These are phyloP conservation scores for Mesorhabditis spiculigera DNA, from an alignment of 2,888 invertebrate genomes.

Conservation along the genomic window DNA sequence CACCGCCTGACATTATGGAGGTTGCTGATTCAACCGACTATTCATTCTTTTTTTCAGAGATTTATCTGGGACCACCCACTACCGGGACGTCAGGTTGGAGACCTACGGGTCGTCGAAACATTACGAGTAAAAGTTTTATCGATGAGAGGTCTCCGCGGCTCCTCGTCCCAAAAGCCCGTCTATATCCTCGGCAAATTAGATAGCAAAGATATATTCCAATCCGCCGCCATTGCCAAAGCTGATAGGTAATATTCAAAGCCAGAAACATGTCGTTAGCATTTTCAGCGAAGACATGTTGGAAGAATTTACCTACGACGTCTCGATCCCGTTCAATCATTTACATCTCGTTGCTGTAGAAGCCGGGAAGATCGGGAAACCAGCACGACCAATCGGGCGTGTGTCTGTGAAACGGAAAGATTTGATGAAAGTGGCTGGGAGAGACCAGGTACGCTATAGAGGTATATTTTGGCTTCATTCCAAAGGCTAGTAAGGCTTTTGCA, in stretches of 20 bases:
- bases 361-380: not conserved
- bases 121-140: slow-evolving; percentile 4
- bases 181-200: slow-evolving; percentile 3
- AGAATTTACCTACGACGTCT: slow-evolving; percentile 6
- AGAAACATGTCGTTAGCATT: not conserved
- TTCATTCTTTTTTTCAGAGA: not conserved
- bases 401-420: slow-evolving; percentile 3
- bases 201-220: slow-evolving; percentile 3
- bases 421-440: not conserved
- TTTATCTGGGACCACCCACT: not conserved
- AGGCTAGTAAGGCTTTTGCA: no score
- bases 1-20: not conserved
- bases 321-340: slow-evolving; percentile 1
- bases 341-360: slow-evolving; percentile 5
- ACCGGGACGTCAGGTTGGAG: not conserved
- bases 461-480: no score
- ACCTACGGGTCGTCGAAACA: not conserved
- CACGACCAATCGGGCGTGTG: not conserved
- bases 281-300: slow-evolving; percentile 3
- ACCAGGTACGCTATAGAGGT: not conserved
- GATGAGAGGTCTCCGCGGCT: not conserved
- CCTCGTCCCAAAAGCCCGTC: slow-evolving; percentile 1
- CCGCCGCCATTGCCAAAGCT: not conserved
- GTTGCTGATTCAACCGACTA: not conserved
- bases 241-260: not conserved